Evolutionary conservation across 2,797 vertebrate species (phyloP), one percentile per base, ranked within the genome.

Genomic region (Falco biarmicus): DNA sequence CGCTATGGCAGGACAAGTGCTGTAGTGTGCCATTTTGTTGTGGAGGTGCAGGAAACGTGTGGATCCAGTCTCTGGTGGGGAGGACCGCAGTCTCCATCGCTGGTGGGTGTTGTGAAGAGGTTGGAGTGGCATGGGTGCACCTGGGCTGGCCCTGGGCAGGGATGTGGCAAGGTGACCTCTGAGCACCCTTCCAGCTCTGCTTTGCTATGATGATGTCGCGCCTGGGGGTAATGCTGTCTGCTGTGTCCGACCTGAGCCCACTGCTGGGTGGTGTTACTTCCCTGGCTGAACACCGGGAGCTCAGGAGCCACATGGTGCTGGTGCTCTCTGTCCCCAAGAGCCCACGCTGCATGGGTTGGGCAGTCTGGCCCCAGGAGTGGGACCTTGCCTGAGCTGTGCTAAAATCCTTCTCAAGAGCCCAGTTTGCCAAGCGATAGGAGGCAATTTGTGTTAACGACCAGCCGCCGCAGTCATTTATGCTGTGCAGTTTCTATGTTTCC

Each of bases 271-370:
- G 31, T 24, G 31, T 20, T 7, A 1, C 60, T 10, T 50, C 25
- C n/a, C 41, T 6, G 5, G 1, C 1, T 0, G 34, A 79, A 9
- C 37, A 1, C 11, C 1, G 1, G 61, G n/a, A 65, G 75, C 75
- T 26, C 31, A 2, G 59, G 57, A n/a, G 3, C 34, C 13, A 6
- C 43, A 53, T 2, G 1, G n/a, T 2, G 5, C 1, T 2, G n/a
- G 57, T 9, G 5, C 16, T 15, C 14, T 6, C 18, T 74, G 21
- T 64, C 34, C 60, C n/a, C 2, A 15, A 7, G 56, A 56, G 39
- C 56, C 60, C 39, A 1, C 24, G 26, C n/a, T 2, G 25, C 31
- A 10, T 45, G 10, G 32, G 26, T 22, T 56, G 21, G 47, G 15
- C 59, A 5, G 32, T 2, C 63, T 32, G 61, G 5, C 15, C 51